phyloP scores from a whole-genome alignment of 2,888 invertebrate genomes.

The Drosophila antonietae region DNA sequence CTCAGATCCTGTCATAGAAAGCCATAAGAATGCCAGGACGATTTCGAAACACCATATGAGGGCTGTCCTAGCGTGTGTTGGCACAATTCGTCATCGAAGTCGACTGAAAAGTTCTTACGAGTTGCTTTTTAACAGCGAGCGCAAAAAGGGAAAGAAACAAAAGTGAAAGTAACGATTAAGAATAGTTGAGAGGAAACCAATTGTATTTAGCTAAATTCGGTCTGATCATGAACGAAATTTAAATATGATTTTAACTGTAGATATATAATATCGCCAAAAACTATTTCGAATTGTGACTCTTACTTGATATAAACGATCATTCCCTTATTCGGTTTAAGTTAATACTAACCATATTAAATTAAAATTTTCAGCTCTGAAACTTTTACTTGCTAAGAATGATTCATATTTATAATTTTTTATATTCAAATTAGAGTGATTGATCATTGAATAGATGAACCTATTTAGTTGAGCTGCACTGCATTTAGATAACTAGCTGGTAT shows the following conservation, averaged over 20 bases:
- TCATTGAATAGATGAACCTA: too few relatives aligned
- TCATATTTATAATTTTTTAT: too few relatives aligned
- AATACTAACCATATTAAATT: too few relatives aligned
- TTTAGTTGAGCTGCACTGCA: not conserved
- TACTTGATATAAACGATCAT: too few relatives aligned
- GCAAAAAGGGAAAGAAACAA: constrained; percentile 13
- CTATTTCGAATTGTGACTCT: too few relatives aligned
- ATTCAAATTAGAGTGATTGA: too few relatives aligned
- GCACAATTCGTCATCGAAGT: constrained; percentile 63
- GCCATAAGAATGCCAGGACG: constrained; percentile 47
- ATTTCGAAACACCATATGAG: constrained; percentile 35
- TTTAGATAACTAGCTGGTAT: not conserved
- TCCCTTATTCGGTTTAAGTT: too few relatives aligned
- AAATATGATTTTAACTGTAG: too few relatives aligned
- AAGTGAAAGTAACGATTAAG: constrained; percentile 35
- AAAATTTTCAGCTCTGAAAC: too few relatives aligned
- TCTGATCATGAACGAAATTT: not conserved
- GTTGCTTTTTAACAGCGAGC: constrained; percentile 12
- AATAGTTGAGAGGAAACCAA: constrained; percentile 9
- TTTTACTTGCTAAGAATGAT: too few relatives aligned
- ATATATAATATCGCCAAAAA: too few relatives aligned
- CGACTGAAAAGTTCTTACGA: constrained; percentile 48
- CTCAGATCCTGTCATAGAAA: constrained; percentile 22
- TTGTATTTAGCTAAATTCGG: constrained; percentile 15
- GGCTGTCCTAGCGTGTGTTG: constrained; percentile 53